Base-by-base conservation (phyloP, 2,797 vertebrate genomes). In the Hyperoplus immaculatus region DNA sequence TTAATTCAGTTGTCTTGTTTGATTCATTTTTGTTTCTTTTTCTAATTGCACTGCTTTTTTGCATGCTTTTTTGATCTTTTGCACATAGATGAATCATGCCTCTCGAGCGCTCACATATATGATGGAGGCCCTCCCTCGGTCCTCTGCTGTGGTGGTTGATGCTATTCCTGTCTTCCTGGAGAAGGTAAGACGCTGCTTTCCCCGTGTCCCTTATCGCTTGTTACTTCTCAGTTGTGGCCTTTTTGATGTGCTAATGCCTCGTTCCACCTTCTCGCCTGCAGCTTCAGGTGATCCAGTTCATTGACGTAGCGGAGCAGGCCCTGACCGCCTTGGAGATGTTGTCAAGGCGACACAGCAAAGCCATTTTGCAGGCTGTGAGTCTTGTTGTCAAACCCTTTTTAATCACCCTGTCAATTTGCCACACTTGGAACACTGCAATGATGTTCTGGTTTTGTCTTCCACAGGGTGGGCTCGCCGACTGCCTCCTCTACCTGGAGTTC, bases 251-350 rank as follows among this genome's bases (percentile, higher is more conserved):
- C 75, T 85, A 76, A 88, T 86, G 38, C 9, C 1, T 36, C 65
- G 61, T 80, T 53, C 8, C 36, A 41, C 60, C 4, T 75, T 80
- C 46, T 83, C 61, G 29, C 85, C 41, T 88, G 41, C 89, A 99
- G 98, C 96, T 99, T 92, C 97, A 99, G 93, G 97, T 99, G 83
- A 99, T 99, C 94, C 98, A 99, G 87, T 99, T 98, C 92, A 99
- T 99, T 91, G 98, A 99, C 89, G 98, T 99, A 91, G 98, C 98
- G 69, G 98, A 99, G 89, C 98, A 99, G 94, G 98, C 98, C 0
- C 91, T 99, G 80, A 99, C 98, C 66, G 98, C 98, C 76, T 91
- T 99, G 92, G 98, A 99, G 93, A 99, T 99, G 98, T 91, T 99
- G 92, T 99, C 98, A 47, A 95, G 98, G 78, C 95, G 98, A 93